Conservation (phyloP, 2,888 invertebrate species). For the Embidobia sp. region DNA sequence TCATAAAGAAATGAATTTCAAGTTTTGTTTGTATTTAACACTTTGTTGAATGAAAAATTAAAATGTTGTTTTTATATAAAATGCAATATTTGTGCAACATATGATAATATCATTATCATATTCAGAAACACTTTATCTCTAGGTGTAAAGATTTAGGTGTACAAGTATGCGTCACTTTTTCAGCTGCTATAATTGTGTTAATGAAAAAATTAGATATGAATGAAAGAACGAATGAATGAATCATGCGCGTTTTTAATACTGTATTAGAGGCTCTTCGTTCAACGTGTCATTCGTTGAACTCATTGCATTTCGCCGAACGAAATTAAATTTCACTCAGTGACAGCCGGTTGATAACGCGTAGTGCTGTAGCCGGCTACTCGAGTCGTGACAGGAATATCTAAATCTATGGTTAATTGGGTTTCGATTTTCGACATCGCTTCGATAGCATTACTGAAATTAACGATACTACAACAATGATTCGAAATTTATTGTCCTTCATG, state of each 20-base stretch:
- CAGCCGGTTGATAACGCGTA: constrained; percentile 67
- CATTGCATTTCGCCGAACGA: constrained; percentile 64
- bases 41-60: too few relatives aligned
- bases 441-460: constrained; percentile 55
- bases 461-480: constrained; percentile 42
- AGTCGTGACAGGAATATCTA: constrained; percentile 69
- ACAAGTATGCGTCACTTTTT: background rate
- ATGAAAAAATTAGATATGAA: constrained; percentile 47
- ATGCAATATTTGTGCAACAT: too few relatives aligned
- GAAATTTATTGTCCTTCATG: constrained; percentile 31
- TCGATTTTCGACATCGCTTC: constrained; percentile 67
- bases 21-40: too few relatives aligned
- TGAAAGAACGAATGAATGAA: constrained; percentile 41
- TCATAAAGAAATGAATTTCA: too few relatives aligned
- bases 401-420: constrained; percentile 68
- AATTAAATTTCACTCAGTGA: constrained; percentile 70
- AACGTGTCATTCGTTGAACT: constrained; percentile 63
- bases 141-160: too few relatives aligned
- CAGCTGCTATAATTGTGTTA: constrained; percentile 13
- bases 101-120: too few relatives aligned
- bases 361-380: constrained; percentile 60
- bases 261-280: constrained; percentile 55
- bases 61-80: too few relatives aligned
- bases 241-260: constrained; percentile 49
- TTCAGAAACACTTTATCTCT: too few relatives aligned